A percentile compares a stretch with the other conserved stretches of the same genome.
Conservation (phyloP, 2,797 vertebrate genomes). For the Nannoperca obscura region DNA sequence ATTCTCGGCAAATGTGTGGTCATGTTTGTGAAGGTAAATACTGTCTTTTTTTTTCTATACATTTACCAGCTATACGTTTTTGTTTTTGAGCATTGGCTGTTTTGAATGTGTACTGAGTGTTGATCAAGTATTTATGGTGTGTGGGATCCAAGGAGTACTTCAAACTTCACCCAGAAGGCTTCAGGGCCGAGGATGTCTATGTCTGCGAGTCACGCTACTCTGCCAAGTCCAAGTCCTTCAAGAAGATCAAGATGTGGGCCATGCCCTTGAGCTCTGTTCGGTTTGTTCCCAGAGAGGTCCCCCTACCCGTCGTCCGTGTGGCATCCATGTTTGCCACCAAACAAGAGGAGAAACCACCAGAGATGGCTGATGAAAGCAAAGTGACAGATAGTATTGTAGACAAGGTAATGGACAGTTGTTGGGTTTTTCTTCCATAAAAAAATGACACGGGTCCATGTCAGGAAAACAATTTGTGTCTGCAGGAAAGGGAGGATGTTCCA, state of each 20-base stretch:
- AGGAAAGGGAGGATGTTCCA: conserved; percentile 96
- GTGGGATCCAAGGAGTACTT: conserved; percentile 91
- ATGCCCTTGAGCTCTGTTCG: conserved; percentile 96
- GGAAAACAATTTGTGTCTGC: conserved; percentile 41
- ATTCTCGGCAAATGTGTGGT: conserved; percentile 99
- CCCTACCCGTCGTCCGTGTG: conserved; percentile 95
- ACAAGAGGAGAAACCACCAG: conserved; percentile 89
- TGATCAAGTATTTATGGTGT: conserved; percentile 20
- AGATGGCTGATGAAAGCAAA: conserved; percentile 89
- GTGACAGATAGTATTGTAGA: conserved; percentile 86
- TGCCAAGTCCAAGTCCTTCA: conserved; percentile 97
- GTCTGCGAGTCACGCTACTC: conserved; percentile 99
- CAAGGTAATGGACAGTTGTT: conserved; percentile 85
- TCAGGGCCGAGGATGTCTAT: conserved; percentile 94
- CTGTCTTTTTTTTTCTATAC: background rate
- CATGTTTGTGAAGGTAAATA: conserved; percentile 98
- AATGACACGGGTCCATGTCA: background rate
- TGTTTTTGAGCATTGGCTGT: background rate
- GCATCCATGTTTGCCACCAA: conserved; percentile 97
- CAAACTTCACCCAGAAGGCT: conserved; percentile 95
- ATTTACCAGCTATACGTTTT: background rate
- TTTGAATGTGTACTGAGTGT: background rate
- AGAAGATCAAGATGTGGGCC: conserved; percentile 99
- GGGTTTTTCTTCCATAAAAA: background rate
- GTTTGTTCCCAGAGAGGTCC: conserved; percentile 92